These are phyloP conservation scores for Pantelozetes paolii DNA, from an alignment of 2,888 invertebrate species.

Conservation along the genomic window DNA sequence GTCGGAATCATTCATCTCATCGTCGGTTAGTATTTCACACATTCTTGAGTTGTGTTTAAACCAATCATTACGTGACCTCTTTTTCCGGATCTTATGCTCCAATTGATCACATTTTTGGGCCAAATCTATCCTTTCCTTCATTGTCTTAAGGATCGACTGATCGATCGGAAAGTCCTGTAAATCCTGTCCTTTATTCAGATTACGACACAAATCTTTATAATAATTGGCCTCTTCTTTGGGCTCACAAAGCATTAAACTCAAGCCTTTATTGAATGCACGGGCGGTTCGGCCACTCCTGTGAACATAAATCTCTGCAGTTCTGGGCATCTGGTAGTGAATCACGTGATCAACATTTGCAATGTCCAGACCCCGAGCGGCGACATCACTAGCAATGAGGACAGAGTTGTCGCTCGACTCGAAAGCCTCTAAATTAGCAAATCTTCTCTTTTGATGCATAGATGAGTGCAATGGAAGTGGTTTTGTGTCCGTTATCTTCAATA, in stretches of 20 bases:
- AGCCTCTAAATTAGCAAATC: constrained; percentile 87
- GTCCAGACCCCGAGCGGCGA: constrained; percentile 94
- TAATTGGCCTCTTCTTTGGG: constrained; percentile 77
- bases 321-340: constrained; percentile 92
- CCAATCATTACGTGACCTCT: constrained; percentile 73
- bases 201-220: constrained; percentile 68
- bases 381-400: constrained; percentile 84
- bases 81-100: constrained; percentile 63
- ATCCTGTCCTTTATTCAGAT: constrained; percentile 77
- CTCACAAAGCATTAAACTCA: constrained; percentile 86
- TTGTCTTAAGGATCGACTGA: constrained; percentile 60
- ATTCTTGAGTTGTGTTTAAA: constrained; percentile 76
- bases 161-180: constrained; percentile 76
- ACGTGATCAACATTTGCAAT: constrained; percentile 91
- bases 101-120: constrained; percentile 75
- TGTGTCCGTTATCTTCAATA: constrained; percentile 64
- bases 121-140: constrained; percentile 67
- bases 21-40: constrained; percentile 79
- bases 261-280: constrained; percentile 77
- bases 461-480: constrained; percentile 67
- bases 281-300: constrained; percentile 97
- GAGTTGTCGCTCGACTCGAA: constrained; percentile 62
- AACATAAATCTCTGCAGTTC: constrained; percentile 90
- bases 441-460: constrained; percentile 84
- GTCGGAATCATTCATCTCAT: constrained; percentile 50